phyloP scores from a whole-genome alignment of 2,888 invertebrate species.

The Polydrusus pterygomalis region DNA sequence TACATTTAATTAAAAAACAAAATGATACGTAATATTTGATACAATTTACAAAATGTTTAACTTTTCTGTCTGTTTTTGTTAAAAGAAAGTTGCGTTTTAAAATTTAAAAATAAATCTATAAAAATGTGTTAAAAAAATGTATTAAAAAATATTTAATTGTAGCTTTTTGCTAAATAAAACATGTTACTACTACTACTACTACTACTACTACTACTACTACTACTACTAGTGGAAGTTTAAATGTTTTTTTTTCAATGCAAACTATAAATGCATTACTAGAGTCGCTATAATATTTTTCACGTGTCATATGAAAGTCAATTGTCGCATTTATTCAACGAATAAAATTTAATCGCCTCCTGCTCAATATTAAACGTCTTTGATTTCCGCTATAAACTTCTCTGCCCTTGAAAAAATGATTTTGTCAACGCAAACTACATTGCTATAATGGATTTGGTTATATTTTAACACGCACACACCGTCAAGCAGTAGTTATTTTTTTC shows the following conservation, averaged over 20 bases:
- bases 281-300: not conserved
- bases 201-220: too few relatives aligned
- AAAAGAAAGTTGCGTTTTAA: too few relatives aligned
- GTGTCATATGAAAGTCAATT: slow-evolving; percentile 19
- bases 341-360: slow-evolving; percentile 22
- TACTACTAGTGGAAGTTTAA: too few relatives aligned
- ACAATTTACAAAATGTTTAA: too few relatives aligned
- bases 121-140: too few relatives aligned
- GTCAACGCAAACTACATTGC: slow-evolving; percentile 29
- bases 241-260: not conserved
- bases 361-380: slow-evolving; percentile 30
- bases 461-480: slow-evolving; percentile 45
- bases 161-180: too few relatives aligned
- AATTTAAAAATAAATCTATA: too few relatives aligned
- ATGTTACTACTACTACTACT: too few relatives aligned
- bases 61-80: too few relatives aligned
- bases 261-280: not conserved
- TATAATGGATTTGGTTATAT: slow-evolving; percentile 39
- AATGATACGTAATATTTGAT: too few relatives aligned
- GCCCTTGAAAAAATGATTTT: slow-evolving; percentile 40
- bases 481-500: slow-evolving; percentile 40
- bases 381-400: slow-evolving; percentile 37
- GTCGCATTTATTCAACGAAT: slow-evolving; percentile 7
- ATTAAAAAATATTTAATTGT: too few relatives aligned
- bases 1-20: too few relatives aligned